Evolutionary conservation across 2,888 invertebrate species (phyloP).

Genomic region (Dichetophora obliterata): DNA sequence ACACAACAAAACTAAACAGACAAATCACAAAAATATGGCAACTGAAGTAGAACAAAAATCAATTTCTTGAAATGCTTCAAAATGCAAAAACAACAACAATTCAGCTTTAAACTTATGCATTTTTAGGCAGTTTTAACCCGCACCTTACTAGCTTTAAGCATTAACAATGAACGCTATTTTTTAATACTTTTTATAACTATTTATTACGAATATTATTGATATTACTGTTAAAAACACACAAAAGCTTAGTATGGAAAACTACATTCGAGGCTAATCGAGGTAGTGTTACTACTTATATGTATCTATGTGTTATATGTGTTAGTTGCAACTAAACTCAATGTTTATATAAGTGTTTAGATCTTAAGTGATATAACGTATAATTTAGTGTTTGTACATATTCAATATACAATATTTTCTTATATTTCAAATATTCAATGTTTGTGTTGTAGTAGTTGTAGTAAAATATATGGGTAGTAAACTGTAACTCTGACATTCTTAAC

Average conservation of each 20-base stretch:
- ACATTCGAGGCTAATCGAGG: too few species aligned
- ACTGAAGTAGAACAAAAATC: not conserved
- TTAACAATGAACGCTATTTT: slow-evolving; percentile 19
- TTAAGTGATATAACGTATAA: not conserved
- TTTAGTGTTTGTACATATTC: not conserved
- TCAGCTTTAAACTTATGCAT: slow-evolving; percentile 30
- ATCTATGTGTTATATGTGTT: slow-evolving; percentile 18
- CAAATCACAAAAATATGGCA: slow-evolving; percentile 11
- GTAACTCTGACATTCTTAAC: too few species aligned
- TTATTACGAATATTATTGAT: slow-evolving; percentile 17
- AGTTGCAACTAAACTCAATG: not conserved
- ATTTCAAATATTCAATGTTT: too few species aligned
- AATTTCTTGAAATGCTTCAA: not conserved
- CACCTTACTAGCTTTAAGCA: slow-evolving; percentile 31
- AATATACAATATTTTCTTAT: too few species aligned
- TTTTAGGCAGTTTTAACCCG: slow-evolving; percentile 18
- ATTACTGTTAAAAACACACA: not conserved
- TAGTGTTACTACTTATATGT: not conserved
- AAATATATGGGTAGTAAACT: too few species aligned
- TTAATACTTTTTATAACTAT: not conserved
- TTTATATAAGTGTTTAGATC: slow-evolving; percentile 13
- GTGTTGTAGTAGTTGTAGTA: too few species aligned
- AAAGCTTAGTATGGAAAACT: too few species aligned
- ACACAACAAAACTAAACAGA: not conserved
- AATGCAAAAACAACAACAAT: slow-evolving; percentile 23